phyloP scores from a whole-genome alignment of 2,113 vertebrate genomes.

The Scatophagus argus region DNA sequence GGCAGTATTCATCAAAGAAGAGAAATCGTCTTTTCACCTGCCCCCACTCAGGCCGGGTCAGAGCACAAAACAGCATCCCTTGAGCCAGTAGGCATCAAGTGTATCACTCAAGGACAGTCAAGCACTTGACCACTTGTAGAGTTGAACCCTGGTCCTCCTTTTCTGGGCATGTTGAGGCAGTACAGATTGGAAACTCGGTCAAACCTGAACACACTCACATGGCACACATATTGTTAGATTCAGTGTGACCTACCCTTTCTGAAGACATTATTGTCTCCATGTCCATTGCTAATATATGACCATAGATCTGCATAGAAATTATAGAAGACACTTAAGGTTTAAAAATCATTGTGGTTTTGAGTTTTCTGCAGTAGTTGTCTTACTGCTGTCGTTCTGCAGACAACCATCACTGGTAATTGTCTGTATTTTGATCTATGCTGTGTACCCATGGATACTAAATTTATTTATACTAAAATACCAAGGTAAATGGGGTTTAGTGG shows the following conservation, averaged over 20 bases:
- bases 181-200: background rate
- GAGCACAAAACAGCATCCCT: slow-evolving; percentile 5
- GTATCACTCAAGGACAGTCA: slow-evolving; percentile 32
- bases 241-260: background rate
- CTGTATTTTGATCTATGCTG: too few species aligned
- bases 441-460: too few species aligned
- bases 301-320: background rate
- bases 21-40: background rate
- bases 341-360: background rate
- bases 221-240: background rate
- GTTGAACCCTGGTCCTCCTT: background rate
- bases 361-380: background rate
- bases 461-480: too few species aligned
- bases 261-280: background rate
- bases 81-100: background rate
- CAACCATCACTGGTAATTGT: background rate
- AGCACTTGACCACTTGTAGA: background rate
- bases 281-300: background rate
- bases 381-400: too few species aligned
- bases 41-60: background rate
- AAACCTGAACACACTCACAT: background rate
- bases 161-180: background rate
- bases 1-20: background rate
- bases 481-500: background rate
- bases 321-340: background rate